These are phyloP conservation scores for Syngnathoides biaculeatus DNA, from an alignment of 2,113 vertebrate genomes.

Conservation along the genomic window DNA sequence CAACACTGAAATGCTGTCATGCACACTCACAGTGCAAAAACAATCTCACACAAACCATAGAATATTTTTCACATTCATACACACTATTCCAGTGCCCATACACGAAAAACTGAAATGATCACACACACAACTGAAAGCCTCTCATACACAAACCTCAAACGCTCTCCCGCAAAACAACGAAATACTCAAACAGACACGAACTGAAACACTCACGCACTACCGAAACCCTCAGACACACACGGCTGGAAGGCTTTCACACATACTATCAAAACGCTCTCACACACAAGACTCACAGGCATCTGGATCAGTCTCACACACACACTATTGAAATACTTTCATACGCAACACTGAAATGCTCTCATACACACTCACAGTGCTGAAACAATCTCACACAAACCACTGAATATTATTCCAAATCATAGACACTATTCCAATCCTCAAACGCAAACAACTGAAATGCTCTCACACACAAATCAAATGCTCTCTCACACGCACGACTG, in stretches of 20 bases:
- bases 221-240: not conserved
- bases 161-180: not conserved
- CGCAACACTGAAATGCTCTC: not conserved
- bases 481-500: too few relatives aligned
- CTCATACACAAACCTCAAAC: not conserved
- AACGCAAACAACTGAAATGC: not conserved
- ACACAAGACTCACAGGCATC: too few relatives aligned
- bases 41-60: too few relatives aligned
- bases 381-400: not conserved
- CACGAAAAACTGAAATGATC: too few relatives aligned
- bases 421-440: not conserved
- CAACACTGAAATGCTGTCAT: too few relatives aligned
- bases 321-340: not conserved
- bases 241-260: not conserved
- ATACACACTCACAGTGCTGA: not conserved
- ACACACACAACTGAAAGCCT: not conserved
- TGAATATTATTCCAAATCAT: not conserved
- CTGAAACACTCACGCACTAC: constrained; percentile 54
- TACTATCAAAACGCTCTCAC: too few relatives aligned
- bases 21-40: too few relatives aligned
- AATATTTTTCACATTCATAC: too few relatives aligned
- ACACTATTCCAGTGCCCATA: too few relatives aligned
- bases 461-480: too few relatives aligned
- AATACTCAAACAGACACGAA: not conserved
- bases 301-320: too few relatives aligned